Evolutionary conservation across 2,888 invertebrate genomes (phyloP).

Genomic region (Dastarcus helophoroides): DNA sequence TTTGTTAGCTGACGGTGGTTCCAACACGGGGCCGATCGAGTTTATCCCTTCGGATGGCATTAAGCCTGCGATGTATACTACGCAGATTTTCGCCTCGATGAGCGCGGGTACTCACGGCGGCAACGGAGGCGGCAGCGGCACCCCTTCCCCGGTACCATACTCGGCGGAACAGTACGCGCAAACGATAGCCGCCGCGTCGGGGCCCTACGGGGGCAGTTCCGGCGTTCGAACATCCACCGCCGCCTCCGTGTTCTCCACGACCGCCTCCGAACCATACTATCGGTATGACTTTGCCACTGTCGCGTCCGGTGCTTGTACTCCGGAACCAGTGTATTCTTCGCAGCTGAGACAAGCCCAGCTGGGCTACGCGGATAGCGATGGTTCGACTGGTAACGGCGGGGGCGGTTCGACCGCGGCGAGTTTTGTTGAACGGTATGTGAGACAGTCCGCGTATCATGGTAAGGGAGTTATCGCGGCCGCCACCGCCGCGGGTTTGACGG

Average conservation of each 20-base stretch:
- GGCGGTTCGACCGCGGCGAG: slow-evolving; percentile 48
- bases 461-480: slow-evolving; percentile 63
- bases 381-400: slow-evolving; percentile 41
- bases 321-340: slow-evolving; percentile 39
- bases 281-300: slow-evolving; percentile 44
- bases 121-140: slow-evolving; percentile 45
- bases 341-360: slow-evolving; percentile 41
- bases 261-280: slow-evolving; percentile 65
- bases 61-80: slow-evolving; percentile 52
- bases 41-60: slow-evolving; percentile 40
- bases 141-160: slow-evolving; percentile 54
- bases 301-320: slow-evolving; percentile 44
- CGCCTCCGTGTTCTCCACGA: too few species aligned
- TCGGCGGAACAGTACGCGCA: slow-evolving; percentile 26
- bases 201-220: slow-evolving; percentile 29
- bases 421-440: slow-evolving; percentile 58
- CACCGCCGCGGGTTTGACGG: slow-evolving; percentile 71
- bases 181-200: slow-evolving; percentile 32
- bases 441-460: slow-evolving; percentile 54
- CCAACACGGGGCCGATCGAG: slow-evolving; percentile 37
- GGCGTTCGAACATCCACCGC: slow-evolving; percentile 41
- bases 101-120: slow-evolving; percentile 33
- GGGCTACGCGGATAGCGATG: slow-evolving; percentile 44
- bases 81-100: slow-evolving; percentile 58
- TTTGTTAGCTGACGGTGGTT: slow-evolving; percentile 47